Percentiles rank a stretch among this genome's conserved stretches.
Conservation (phyloP, 2,797 vertebrate species). For the Poeciliopsis paucimaculata region DNA sequence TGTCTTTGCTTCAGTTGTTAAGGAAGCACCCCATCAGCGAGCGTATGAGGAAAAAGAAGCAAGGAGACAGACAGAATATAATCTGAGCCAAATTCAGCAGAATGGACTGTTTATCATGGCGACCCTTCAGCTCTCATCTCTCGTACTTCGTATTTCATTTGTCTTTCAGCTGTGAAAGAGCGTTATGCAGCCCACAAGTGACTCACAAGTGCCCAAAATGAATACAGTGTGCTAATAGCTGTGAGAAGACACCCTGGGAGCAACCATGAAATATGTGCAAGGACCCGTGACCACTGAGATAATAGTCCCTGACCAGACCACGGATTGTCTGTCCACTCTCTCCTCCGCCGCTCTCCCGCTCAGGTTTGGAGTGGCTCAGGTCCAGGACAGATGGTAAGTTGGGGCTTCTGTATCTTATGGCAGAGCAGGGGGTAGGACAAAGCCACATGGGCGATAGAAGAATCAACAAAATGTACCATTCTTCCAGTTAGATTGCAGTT, state of each 20-base stretch:
- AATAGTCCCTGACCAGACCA: slow-evolving; percentile 65
- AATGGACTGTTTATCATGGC: slow-evolving; percentile 20
- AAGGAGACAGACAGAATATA: not conserved
- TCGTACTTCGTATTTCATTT: slow-evolving; percentile 33
- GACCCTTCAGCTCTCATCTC: slow-evolving; percentile 26
- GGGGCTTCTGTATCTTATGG: slow-evolving; percentile 64
- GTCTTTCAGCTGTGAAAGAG: slow-evolving; percentile 43
- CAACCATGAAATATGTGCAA: slow-evolving; percentile 83
- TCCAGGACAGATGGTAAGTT: slow-evolving; percentile 78
- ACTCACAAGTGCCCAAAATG: slow-evolving; percentile 72
- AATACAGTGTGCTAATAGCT: slow-evolving; percentile 74
- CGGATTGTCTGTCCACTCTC: slow-evolving; percentile 51
- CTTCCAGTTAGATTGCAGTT: slow-evolving; percentile 59
- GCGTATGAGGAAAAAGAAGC: slow-evolving; percentile 10
- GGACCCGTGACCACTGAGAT: slow-evolving; percentile 80
- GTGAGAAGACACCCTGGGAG: slow-evolving; percentile 74
- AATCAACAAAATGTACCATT: slow-evolving; percentile 67
- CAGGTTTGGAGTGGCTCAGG: slow-evolving; percentile 58
- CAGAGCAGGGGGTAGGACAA: slow-evolving; percentile 61
- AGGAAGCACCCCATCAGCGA: slow-evolving; percentile 3
- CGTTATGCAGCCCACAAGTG: slow-evolving; percentile 56
- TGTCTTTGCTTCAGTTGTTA: not conserved
- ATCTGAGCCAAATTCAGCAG: slow-evolving; percentile 12
- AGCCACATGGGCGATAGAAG: slow-evolving; percentile 68
- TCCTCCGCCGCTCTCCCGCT: slow-evolving; percentile 56